A percentile compares a stretch with the other conserved stretches of the same genome.
phyloP scores from a whole-genome alignment of 1,140 invertebrate species.

The Drosophila carrolli region DNA sequence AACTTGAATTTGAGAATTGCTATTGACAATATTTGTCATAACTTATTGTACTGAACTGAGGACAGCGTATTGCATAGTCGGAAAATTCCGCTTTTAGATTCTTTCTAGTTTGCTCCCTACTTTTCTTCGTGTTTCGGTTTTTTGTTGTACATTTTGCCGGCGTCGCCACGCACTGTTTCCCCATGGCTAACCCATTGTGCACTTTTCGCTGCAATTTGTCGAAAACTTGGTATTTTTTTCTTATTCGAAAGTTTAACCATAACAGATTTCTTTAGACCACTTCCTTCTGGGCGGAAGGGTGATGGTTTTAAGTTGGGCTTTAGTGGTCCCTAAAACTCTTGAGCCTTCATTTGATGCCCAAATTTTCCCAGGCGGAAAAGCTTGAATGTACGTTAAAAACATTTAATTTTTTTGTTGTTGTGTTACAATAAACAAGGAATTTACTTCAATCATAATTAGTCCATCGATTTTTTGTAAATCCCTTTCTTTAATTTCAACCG shows the following conservation, averaged over 20 bases:
- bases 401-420: neutral
- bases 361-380: conserved; percentile 20
- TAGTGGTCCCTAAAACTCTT: conserved; percentile 23
- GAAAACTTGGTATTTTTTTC: conserved; percentile 52
- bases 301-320: conserved; percentile 9
- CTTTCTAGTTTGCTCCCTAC: conserved; percentile 1
- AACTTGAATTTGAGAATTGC: too few relatives aligned
- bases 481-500: too few relatives aligned
- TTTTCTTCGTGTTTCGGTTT: conserved; percentile 32
- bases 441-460: neutral
- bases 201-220: conserved; percentile 79
- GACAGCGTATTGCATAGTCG: conserved; percentile 5
- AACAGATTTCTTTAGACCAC: conserved; percentile 68
- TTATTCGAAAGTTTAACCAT: conserved; percentile 70
- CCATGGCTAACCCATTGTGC: conserved; percentile 64
- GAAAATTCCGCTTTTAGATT: conserved; percentile 10
- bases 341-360: conserved; percentile 24
- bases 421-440: neutral
- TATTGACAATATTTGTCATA: too few relatives aligned
- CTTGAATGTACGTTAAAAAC: conserved; percentile 1
- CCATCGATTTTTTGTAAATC: too few relatives aligned
- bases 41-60: neutral
- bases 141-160: conserved; percentile 43
- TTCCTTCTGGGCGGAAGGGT: conserved; percentile 10
- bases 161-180: conserved; percentile 75